Evolutionary conservation across 64 coral and sea anemone genomes (phyloP).

Genomic region (Pocillopora damicornis): DNA sequence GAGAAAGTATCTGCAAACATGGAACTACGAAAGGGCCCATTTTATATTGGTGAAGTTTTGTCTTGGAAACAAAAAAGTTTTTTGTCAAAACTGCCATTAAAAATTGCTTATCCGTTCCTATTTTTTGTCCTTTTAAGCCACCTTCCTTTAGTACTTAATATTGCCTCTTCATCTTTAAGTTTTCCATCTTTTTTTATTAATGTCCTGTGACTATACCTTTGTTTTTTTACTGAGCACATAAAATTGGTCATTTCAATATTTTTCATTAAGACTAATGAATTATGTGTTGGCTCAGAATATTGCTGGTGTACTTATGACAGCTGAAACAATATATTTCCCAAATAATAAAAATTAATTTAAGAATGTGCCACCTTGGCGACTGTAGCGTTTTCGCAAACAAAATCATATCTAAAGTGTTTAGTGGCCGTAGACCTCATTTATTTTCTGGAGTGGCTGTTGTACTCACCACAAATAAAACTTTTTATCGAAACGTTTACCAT

Average conservation of each 20-base stretch:
- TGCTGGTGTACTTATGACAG: not conserved
- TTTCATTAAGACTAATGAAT: not conserved
- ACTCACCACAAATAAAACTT: too few species aligned
- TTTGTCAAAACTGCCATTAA: not conserved
- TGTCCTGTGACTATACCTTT: not conserved
- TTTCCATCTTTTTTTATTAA: not conserved
- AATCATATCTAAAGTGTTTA: not conserved
- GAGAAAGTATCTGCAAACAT: too few species aligned
- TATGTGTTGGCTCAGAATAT: not conserved
- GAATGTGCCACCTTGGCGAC: not conserved
- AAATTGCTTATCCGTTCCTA: not conserved
- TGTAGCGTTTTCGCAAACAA: not conserved
- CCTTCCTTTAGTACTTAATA: not conserved
- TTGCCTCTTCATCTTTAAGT: not conserved
- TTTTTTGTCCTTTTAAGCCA: not conserved
- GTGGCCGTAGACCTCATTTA: not conserved
- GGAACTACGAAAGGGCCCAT: too few species aligned
- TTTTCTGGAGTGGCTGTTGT: not conserved
- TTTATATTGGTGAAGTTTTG: too few species aligned
- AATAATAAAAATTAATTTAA: not conserved
- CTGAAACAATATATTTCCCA: not conserved
- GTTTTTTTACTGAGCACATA: not conserved
- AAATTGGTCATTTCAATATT: not conserved
- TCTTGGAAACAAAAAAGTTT: too few species aligned
- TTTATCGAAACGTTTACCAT: too few species aligned